Conservation (phyloP, 2,797 vertebrate genomes). For the Otolemur crassicaudatus region DNA sequence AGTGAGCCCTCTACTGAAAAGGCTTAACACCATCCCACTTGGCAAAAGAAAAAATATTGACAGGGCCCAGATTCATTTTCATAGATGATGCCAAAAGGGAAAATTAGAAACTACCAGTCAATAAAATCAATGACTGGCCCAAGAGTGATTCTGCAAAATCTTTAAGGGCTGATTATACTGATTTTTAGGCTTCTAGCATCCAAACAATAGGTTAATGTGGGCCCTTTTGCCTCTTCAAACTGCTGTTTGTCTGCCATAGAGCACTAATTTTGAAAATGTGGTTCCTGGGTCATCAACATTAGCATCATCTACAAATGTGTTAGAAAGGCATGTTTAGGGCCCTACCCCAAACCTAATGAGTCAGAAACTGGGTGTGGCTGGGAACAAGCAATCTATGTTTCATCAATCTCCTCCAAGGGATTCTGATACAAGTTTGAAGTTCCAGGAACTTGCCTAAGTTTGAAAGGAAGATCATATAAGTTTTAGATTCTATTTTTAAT, state of each 20-base stretch:
- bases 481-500: neutral
- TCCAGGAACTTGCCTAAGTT: neutral
- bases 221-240: neutral
- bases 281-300: neutral
- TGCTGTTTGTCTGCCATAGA: neutral
- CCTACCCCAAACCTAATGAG: neutral
- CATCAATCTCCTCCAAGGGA: neutral
- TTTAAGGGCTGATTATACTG: neutral
- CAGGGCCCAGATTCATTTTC: neutral
- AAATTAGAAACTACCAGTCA: neutral
- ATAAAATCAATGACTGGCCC: neutral
- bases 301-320: neutral
- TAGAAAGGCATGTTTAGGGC: neutral
- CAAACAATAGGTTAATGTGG: neutral
- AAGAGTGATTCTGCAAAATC: neutral
- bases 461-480: neutral
- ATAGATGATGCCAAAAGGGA: neutral
- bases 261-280: neutral
- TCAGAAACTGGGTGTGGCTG: neutral
- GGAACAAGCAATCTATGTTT: neutral
- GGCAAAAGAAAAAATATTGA: neutral
- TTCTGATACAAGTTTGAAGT: neutral
- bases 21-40: neutral
- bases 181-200: neutral
- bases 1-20: neutral